phyloP scores from a whole-genome alignment of 2,888 invertebrate genomes.

The Reticulitermes lucifugus region DNA sequence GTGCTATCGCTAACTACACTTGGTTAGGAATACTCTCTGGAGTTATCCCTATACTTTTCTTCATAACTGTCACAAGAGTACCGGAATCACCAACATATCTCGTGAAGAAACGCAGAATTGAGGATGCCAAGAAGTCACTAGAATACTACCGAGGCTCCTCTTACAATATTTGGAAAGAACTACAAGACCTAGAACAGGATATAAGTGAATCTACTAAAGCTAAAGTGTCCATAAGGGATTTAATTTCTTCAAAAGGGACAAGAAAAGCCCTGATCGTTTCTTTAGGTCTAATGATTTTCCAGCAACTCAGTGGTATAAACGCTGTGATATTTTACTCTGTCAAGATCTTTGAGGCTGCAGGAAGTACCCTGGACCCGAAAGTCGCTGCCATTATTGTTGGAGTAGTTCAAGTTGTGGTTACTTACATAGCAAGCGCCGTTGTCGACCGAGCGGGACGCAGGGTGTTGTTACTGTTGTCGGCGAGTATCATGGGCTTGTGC shows the following conservation, averaged over 20 bases:
- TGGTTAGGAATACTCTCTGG: constrained; percentile 64
- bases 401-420: constrained; percentile 65
- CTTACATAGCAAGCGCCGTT: constrained; percentile 74
- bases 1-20: constrained; percentile 63
- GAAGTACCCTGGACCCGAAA: constrained; percentile 68
- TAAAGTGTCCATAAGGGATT: constrained; percentile 63
- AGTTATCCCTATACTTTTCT: constrained; percentile 62
- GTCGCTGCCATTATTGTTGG: constrained; percentile 61
- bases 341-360: constrained; percentile 55
- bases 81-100: constrained; percentile 79
- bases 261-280: constrained; percentile 78
- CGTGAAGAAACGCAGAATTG: constrained; percentile 64
- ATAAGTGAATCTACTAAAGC: constrained; percentile 64
- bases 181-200: constrained; percentile 61
- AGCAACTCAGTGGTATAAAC: constrained; percentile 59
- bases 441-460: constrained; percentile 86
- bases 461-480: constrained; percentile 81
- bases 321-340: constrained; percentile 63
- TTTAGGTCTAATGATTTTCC: constrained; percentile 63
- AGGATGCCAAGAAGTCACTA: constrained; percentile 72
- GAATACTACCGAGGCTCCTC: constrained; percentile 72
- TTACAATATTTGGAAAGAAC: constrained; percentile 69
- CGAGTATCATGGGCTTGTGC: constrained; percentile 77
- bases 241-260: constrained; percentile 73
- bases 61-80: constrained; percentile 64